Evolutionary conservation across 1,140 invertebrate genomes (phyloP).

Genomic region (Leptoteleia sp.): DNA sequence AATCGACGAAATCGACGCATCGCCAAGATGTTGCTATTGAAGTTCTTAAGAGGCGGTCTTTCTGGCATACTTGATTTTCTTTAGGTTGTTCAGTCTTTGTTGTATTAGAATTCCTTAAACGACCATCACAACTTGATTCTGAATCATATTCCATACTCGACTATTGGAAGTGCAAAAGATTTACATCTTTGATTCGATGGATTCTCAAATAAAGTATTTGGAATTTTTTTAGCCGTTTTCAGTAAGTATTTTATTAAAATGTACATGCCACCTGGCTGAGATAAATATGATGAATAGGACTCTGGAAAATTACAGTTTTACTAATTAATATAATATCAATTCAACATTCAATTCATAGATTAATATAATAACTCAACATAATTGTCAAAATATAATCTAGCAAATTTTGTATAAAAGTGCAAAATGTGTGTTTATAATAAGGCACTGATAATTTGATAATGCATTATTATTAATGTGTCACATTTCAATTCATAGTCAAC

Average conservation of each 20-base stretch:
- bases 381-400: no score
- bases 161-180: background rate
- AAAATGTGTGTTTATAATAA: no score
- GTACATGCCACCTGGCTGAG: conserved; percentile 3
- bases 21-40: conserved; percentile 49
- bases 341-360: no score
- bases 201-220: background rate
- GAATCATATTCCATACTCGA: conserved; percentile 77
- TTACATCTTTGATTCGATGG: conserved; percentile 57
- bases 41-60: conserved; percentile 6
- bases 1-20: conserved; percentile 36
- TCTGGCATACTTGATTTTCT: conserved; percentile 35
- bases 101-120: conserved; percentile 63
- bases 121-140: conserved; percentile 72
- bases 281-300: background rate
- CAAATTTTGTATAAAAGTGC: no score
- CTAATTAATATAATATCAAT: no score
- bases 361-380: no score
- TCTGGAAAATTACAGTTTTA: background rate
- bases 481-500: no score
- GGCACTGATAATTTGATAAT: no score
- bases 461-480: no score
- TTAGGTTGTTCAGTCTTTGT: conserved; percentile 35
- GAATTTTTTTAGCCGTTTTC: background rate
- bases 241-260: background rate